Base-by-base conservation (phyloP, 1,140 invertebrate species). In the Scylla paramamosain region DNA sequence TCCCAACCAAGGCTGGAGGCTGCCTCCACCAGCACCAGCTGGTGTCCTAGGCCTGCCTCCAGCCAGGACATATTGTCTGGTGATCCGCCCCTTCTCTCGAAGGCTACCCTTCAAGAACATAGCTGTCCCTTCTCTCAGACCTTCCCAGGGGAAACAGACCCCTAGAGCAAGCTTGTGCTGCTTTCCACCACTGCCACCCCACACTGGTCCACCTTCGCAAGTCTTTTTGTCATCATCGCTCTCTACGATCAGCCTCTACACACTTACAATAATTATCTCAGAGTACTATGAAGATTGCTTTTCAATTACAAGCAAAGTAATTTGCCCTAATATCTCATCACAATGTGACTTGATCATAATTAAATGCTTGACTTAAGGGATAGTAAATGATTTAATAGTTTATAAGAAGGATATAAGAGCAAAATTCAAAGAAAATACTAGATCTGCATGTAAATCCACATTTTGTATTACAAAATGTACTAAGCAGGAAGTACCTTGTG, bases 121-220 rank as follows among this genome's bases (percentile, higher is more conserved):
- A 10, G 10, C 29, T 31, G 92, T 93, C 92, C 92, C 92, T 93
- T 93, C 92, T 93, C 92, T 93, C 92, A 93, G 92, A 93, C 92
- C 92, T 93, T 93, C 92, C 92, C 92, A 93, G 92, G 92, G 92
- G 52, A 39, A 46, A 93, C 83, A 32, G 77, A 93, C 92, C 92
- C 92, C 92, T 93, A 87, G 83, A 87, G 92, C 84, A 87, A 91
- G 90, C 90, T 91, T 91, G 52, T 91, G 90, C 90, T 91, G 90
- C 90, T 48, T 7, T n/a, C 59, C 90, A 91, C 90, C 59, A 67
- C 28, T 46, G 59, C 31, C 52, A 91, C 90, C 20, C 0, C 29
- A 32, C 2, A 20, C 84, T 59, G 90, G 28, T 14, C 29, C 31
- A 67, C 90, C 90, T 91, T 91, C 29, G 59, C 90, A 91, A 39